Conservation (phyloP, 2,888 invertebrate genomes). For the Corbicula japonica region DNA sequence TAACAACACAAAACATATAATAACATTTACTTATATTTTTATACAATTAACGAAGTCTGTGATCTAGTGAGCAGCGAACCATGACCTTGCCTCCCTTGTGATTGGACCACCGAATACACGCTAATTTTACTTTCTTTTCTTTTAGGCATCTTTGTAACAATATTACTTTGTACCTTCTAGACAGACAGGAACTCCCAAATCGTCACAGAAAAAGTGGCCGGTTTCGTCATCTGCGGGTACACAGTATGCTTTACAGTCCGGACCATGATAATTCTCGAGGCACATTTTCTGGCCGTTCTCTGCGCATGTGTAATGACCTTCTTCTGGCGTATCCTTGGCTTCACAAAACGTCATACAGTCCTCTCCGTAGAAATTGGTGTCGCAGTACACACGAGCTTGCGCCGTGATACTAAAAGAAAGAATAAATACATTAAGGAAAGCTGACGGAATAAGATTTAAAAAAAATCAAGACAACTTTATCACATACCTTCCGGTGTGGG, state of each 20-base stretch:
- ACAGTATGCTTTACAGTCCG: conserved; percentile 48
- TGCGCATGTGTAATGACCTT: conserved; percentile 59
- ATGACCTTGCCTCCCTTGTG: too few species aligned
- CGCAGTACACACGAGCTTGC: conserved; percentile 58
- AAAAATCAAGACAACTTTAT: too few species aligned
- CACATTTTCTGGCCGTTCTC: conserved; percentile 50
- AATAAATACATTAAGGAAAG: too few species aligned
- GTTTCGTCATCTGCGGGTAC: conserved; percentile 27
- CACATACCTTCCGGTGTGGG: too few species aligned
- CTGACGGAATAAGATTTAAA: too few species aligned
- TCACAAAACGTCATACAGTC: conserved; percentile 49
- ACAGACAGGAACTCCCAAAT: conserved; percentile 45
- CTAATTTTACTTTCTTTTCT: too few species aligned
- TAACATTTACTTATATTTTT: too few species aligned
- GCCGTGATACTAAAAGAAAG: conserved; percentile 39
- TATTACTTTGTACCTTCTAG: conserved; percentile 34
- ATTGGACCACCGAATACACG: too few species aligned
- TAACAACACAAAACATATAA: too few species aligned
- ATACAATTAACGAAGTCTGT: too few species aligned
- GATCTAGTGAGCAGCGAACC: too few species aligned
- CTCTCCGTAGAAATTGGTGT: conserved; percentile 42
- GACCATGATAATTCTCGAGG: conserved; percentile 41
- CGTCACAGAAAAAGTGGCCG: conserved; percentile 50
- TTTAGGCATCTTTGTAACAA: too few species aligned
- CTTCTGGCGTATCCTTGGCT: conserved; percentile 26